A percentile compares a stretch with the other conserved stretches of the same genome.
Conservation (phyloP, 2,113 vertebrate species). For the Notiomystis cincta region DNA sequence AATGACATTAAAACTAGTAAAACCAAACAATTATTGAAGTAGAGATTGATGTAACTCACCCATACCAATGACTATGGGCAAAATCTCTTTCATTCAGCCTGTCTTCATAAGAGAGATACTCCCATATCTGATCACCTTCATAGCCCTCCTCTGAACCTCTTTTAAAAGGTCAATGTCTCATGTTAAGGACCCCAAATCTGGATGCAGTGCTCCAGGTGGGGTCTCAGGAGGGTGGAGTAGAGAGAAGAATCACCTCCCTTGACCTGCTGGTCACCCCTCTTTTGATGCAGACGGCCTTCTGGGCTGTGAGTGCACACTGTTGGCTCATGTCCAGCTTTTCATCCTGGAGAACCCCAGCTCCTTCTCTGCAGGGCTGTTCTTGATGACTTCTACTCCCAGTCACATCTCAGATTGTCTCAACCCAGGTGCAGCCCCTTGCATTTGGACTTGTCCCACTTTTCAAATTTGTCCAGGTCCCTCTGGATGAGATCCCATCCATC, state of each 20-base stretch:
- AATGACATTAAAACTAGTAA: neutral
- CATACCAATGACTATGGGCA: neutral
- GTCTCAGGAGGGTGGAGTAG: neutral
- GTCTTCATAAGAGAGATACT: neutral
- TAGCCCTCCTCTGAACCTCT: neutral
- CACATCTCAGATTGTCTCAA: neutral
- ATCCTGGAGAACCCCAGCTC: neutral
- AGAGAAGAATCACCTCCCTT: neutral
- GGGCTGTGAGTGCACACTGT: neutral
- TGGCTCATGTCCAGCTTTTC: neutral
- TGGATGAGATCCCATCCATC: neutral
- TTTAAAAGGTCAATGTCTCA: neutral
- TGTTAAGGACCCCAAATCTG: neutral
- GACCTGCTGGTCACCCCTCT: fast-evolving
- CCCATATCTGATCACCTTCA: neutral
- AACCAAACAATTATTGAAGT: neutral
- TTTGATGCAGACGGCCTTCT: neutral
- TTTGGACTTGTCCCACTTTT: neutral
- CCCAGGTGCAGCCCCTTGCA: neutral
- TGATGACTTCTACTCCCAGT: neutral
- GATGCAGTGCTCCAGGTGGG: neutral
- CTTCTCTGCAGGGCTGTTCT: neutral
- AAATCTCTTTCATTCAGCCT: neutral
- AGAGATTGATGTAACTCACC: neutral
- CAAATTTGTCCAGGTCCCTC: neutral